Percentiles rank a stretch among this genome's conserved stretches.
These are phyloP conservation scores for Pachymerium ferrugineum DNA, from an alignment of 2,888 invertebrate genomes.

Conservation along the genomic window DNA sequence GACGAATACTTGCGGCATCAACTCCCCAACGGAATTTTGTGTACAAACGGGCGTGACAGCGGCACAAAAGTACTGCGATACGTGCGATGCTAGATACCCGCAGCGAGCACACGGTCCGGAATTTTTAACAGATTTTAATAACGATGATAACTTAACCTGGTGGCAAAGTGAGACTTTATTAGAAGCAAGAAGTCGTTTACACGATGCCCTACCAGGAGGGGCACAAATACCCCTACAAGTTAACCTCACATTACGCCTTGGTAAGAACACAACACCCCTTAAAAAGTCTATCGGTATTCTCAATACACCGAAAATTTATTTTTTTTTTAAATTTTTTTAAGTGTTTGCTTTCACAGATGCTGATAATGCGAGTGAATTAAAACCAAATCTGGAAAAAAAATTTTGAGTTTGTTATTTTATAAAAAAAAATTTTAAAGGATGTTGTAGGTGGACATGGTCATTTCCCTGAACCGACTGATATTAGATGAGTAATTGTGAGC, in stretches of 20 bases:
- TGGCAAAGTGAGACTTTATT: conserved; percentile 98
- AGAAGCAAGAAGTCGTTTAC: conserved; percentile 77
- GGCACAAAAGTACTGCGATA: conserved; percentile 67
- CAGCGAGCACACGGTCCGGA: conserved; percentile 61
- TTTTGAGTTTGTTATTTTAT: no score
- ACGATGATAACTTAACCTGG: conserved; percentile 85
- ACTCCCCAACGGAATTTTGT: conserved; percentile 71
- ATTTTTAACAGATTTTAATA: conserved; percentile 86
- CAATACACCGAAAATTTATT: not conserved
- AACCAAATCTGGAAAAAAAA: no score
- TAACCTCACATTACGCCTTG: conserved; percentile 80
- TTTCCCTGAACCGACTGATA: no score
- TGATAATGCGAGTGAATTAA: no score
- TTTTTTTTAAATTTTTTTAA: not conserved
- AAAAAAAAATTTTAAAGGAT: no score
- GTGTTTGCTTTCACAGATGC: not conserved
- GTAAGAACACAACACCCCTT: no score
- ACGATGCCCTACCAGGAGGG: conserved; percentile 50
- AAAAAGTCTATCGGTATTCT: no score
- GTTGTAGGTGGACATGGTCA: no score
- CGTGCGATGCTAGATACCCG: conserved; percentile 60
- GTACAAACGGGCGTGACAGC: conserved; percentile 74
- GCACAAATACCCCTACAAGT: conserved; percentile 56
- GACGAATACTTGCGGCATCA: conserved; percentile 85
- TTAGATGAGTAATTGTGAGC: no score